phyloP scores from a whole-genome alignment of 2,113 vertebrate species.

The Pelvicachromis taeniatus region DNA sequence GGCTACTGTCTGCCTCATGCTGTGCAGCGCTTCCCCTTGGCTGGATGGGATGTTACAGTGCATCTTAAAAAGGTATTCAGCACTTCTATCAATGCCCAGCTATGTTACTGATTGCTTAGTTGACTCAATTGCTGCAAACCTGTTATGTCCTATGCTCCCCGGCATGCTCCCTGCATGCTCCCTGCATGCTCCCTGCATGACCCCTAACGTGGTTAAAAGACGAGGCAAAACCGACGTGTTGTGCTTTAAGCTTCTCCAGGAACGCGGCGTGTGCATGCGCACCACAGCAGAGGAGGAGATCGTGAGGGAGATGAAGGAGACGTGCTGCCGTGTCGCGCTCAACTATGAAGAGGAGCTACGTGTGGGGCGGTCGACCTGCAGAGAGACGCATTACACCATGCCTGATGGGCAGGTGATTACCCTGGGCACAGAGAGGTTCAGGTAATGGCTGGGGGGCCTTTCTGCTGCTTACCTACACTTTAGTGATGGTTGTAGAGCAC shows the following conservation, averaged over 20 bases:
- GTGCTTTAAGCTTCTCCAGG: conserved; percentile 61
- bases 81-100: neutral
- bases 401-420: conserved; percentile 69
- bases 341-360: conserved; percentile 58
- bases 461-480: neutral
- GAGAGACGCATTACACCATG: conserved; percentile 61
- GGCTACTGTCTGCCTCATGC: conserved; percentile 73
- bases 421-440: conserved; percentile 64
- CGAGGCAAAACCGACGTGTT: accelerated
- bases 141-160: too few relatives aligned
- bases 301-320: conserved; percentile 76
- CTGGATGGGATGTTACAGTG: conserved; percentile 69
- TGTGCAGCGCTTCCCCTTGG: conserved; percentile 70
- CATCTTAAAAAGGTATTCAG: conserved; percentile 69
- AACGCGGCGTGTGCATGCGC: conserved; percentile 68
- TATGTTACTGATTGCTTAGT: neutral
- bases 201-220: too few relatives aligned
- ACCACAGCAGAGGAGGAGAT: conserved; percentile 76
- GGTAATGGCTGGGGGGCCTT: conserved; percentile 41
- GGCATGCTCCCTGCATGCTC: neutral
- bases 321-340: conserved; percentile 65
- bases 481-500: neutral
- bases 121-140: neutral
- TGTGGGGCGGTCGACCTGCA: neutral
- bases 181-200: neutral